phyloP scores from a whole-genome alignment of 2,797 vertebrate species.

The Hipposideros larvatus region DNA sequence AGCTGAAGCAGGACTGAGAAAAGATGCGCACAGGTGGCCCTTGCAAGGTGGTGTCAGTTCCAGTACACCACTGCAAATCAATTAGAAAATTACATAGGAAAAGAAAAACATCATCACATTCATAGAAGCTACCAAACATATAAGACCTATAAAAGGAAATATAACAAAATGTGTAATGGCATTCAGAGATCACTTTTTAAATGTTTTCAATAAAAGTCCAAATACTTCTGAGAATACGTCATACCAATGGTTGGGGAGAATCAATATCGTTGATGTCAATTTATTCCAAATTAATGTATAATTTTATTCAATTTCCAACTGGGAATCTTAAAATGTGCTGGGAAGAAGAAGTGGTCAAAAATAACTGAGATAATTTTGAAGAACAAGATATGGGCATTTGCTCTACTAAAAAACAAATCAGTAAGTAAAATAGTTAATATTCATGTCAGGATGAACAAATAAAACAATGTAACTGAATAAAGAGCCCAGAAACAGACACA shows the following conservation, averaged over 20 bases:
- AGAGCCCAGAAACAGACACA: background rate
- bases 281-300: background rate
- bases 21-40: background rate
- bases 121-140: background rate
- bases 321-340: background rate
- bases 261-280: background rate
- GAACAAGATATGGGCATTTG: background rate
- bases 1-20: background rate
- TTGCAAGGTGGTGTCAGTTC: background rate
- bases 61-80: background rate
- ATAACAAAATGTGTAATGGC: background rate
- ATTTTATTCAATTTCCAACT: background rate
- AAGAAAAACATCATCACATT: background rate
- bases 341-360: background rate
- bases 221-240: background rate
- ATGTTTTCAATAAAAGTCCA: background rate
- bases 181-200: background rate
- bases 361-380: background rate
- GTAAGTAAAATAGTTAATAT: background rate
- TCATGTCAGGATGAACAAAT: background rate
- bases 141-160: background rate
- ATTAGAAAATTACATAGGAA: background rate
- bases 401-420: background rate
- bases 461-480: background rate
- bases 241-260: background rate